Evolutionary conservation across 2,113 vertebrate species (phyloP).

Genomic region (Archocentrus centrarchus): DNA sequence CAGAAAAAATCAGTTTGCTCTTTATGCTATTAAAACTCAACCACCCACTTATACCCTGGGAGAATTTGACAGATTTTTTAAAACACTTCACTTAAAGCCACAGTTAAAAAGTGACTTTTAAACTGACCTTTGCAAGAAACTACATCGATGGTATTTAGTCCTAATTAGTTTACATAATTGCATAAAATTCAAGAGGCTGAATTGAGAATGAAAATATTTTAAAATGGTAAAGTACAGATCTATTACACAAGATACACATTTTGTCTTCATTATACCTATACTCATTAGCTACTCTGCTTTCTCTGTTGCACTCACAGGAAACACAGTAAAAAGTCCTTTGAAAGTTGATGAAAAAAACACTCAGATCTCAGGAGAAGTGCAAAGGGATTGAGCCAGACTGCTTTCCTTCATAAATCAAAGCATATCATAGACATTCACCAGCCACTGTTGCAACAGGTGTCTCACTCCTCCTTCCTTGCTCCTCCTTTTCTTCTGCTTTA

Average conservation of each 20-base stretch:
- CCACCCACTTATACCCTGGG: neutral
- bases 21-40: constrained; percentile 59
- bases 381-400: constrained; percentile 27
- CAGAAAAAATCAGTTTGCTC: constrained; percentile 59
- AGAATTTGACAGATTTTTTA: constrained; percentile 2
- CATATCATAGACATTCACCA: constrained; percentile 32
- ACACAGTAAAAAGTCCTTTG: constrained; percentile 35
- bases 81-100: neutral
- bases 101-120: constrained; percentile 19
- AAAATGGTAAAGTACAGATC: neutral
- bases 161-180: neutral
- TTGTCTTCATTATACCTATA: neutral
- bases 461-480: constrained; percentile 30
- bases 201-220: neutral
- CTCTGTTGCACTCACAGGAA: constrained; percentile 5
- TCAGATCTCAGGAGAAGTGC: constrained; percentile 40
- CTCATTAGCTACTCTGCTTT: neutral
- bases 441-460: constrained; percentile 60
- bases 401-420: constrained; percentile 61
- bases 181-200: neutral
- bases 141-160: neutral
- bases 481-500: constrained; percentile 32
- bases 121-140: constrained; percentile 1
- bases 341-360: constrained; percentile 52
- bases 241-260: neutral